These are phyloP conservation scores for Chionis minor DNA, from an alignment of 2,113 vertebrate genomes.

Conservation along the genomic window DNA sequence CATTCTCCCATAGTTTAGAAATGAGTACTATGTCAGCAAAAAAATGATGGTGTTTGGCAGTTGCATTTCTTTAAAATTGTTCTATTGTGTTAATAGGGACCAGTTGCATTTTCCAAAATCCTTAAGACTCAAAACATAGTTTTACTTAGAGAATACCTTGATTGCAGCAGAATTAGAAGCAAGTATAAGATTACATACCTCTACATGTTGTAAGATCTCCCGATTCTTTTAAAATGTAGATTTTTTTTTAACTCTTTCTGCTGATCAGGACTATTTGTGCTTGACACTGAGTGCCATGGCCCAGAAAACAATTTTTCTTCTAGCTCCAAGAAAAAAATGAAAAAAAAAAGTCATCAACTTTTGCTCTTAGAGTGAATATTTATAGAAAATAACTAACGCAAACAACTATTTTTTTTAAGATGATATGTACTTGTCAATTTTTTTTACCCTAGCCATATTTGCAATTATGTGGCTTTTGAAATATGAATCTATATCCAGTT, in stretches of 20 bases:
- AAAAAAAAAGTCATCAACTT: neutral
- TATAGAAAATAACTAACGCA: neutral
- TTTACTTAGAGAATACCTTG: neutral
- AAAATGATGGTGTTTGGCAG: neutral
- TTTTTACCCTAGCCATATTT: neutral
- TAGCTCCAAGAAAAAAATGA: neutral
- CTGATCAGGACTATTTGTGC: neutral
- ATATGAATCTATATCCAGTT: neutral
- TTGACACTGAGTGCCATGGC: neutral
- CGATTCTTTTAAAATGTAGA: neutral
- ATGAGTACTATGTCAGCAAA: neutral
- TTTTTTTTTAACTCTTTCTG: neutral
- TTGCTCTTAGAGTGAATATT: neutral
- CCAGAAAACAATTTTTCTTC: neutral
- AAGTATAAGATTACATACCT: neutral
- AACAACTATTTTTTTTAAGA: neutral
- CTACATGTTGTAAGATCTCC: neutral
- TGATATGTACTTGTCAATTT: neutral
- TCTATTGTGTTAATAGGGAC: neutral
- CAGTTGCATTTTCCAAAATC: constrained; percentile 11
- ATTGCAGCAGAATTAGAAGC: constrained; percentile 4
- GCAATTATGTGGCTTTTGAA: neutral
- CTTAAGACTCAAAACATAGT: neutral
- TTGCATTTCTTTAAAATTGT: neutral
- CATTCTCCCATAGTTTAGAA: neutral